Evolutionary conservation across 2,888 invertebrate genomes (phyloP), one percentile per base, ranked within the genome.

Genomic region (Idaea aversata): DNA sequence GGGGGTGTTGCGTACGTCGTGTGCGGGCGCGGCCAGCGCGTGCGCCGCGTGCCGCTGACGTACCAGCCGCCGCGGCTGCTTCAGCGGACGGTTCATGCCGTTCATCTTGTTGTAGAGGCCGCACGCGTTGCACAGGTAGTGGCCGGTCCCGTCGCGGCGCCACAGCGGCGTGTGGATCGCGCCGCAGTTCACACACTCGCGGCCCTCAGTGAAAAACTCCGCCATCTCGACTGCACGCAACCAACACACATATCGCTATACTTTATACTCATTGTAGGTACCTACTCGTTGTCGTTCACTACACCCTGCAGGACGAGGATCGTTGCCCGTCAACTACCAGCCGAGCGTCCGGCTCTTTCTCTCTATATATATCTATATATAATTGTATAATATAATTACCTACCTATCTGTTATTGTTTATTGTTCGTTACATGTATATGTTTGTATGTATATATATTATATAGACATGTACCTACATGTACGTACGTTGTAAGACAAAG

Each of bases 31-130:
- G 83, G 85, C 80, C 75, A 76, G 81, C 82, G 88, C 85, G 85
- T 79, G 87, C 83, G 88, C 84, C 82, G 88, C 88, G 87, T 85
- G 88, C 79, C 93, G 91, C 88, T 88, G 86, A 95, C 97, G 97
- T 94, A 99, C 99, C 96, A 98, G 96, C 95, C 99, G 98, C 88
- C 98, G 98, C 76, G 99, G 99, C 94, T 99, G 99, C 90, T 99
- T 98, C 82, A 99, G 95, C 75, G 99, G 99, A 80, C 99, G 95
- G 94, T 98, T 98, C 95, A 98, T 97, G 87, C 99, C 99, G 94
- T 99, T 99, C 98, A 99, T 99, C 94, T 99, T 99, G 94, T 98
- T 98, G 95, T 99, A 99, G 84, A 99, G 97, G 81, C 99, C 99
- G 94, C 99, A 99, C 75, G 99, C 99, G 95, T 99, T 99, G 95